phyloP scores from a whole-genome alignment of 2,113 vertebrate species.

The Rhinopomastus cyanomelas region DNA sequence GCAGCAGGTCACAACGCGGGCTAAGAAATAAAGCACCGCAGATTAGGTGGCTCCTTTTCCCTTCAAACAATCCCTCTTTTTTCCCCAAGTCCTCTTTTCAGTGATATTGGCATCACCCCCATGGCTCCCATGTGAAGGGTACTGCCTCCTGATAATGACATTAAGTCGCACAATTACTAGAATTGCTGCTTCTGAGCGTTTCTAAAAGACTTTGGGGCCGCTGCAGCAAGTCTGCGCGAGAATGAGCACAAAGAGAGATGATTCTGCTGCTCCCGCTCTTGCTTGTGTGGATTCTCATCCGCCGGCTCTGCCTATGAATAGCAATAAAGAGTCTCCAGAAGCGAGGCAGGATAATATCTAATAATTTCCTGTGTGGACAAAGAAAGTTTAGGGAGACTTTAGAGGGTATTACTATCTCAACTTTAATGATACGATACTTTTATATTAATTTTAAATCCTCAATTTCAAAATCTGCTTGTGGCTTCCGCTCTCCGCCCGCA shows the following conservation, averaged over 20 bases:
- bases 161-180: neutral
- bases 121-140: neutral
- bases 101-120: neutral
- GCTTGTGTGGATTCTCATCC: neutral
- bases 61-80: neutral
- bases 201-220: neutral
- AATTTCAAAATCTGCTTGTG: neutral
- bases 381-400: neutral
- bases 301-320: neutral
- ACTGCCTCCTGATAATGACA: neutral
- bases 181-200: neutral
- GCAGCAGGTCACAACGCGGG: neutral
- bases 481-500: neutral
- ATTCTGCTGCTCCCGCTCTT: neutral
- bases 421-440: neutral
- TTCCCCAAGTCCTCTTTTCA: neutral
- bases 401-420: neutral
- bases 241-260: neutral
- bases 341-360: conserved; percentile 7
- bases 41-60: neutral
- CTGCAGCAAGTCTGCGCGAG: neutral
- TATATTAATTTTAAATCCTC: conserved; percentile 27
- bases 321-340: conserved; percentile 3
- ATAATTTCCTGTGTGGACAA: conserved; percentile 45
- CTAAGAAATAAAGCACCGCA: neutral